Evolutionary conservation across 1,140 invertebrate species (phyloP), one percentile per base, ranked within the genome.

Genomic region (Brachionus koreanus): DNA sequence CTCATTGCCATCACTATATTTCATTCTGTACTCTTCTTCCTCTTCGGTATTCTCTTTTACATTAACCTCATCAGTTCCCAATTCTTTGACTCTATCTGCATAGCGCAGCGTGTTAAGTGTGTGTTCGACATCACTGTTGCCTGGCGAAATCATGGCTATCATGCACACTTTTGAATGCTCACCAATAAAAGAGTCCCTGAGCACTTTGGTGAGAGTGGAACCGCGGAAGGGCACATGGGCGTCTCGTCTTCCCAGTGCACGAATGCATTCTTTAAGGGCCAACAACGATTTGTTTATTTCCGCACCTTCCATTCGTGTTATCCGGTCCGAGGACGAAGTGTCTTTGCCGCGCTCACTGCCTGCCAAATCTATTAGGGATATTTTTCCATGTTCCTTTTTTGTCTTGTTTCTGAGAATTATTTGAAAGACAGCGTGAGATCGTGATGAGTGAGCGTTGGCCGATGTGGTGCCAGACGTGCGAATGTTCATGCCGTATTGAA

Each of bases 141-240:
- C 94, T 39, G 97, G 97, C 86, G 95, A 97, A 84, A 99, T 96
- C 93, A 98, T 98, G 29, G 97, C 97, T 86, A 99, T 99, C 97
- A 99, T 99, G 88, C 97, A 98, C 2, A 96, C 98, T 87, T 93
- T 93, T 33, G 95, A 95, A 89, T 98, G 98, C 87, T 98, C 95
- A 37, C 97, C 96, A 85, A 98, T 97, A 88, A 99, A 99, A n/a
- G 95, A 97, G 89, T 99, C 97, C 84, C 96, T 91, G 76, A 99
- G 89, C 12, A 99, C 96, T 90, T 98, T 95, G 52, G 97, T 99
- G 23, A 99, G 90, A 89, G 98, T 98, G 85, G 94, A 97, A 37
- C 94, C 96, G 86, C 97, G 91, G 90, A 99, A 99, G 25, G 98
- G 97, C 84, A 98, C 90, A 90, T 99, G 96, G 75, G 94, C 93